Base-by-base conservation (phyloP, 2,113 vertebrate species). In the Vidua macroura region DNA sequence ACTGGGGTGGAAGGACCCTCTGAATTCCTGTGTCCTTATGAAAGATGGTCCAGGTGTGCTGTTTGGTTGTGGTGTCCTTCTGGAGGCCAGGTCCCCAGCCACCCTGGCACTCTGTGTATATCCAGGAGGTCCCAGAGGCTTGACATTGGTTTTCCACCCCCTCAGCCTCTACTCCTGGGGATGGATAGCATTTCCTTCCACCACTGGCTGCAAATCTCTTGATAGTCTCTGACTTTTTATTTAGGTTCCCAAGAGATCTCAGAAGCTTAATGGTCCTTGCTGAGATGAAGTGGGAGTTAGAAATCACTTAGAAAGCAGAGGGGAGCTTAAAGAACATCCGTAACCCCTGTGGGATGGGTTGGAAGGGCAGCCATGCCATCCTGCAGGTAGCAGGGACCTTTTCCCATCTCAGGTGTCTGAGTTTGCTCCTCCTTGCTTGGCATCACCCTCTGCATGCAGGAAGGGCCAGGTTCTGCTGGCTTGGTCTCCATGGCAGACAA, bases 1-100 rank as follows among this genome's bases (percentile, higher is more conserved):
- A 89, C 39, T 77, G 70, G 74, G 83, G 52, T 92, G 27, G 74
- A 75, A 81, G 70, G 85, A 94, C 89, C 77, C 80, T 73, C 82
- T 93, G 87, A 53, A 81, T 93, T 91, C 60, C 70, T 13, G 1
- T 53, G 77, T 77, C 90, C 64, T 52, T 75, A 69, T 86, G 80
- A 92, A 73, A 66, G 67, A 72, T 69, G 68, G 23, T 53, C 31
- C 44, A 51, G 70, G 31, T 5, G 6, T 35, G 52, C 22, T 78
- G 43, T 69, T 62, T 35, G 60, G 44, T 53, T 58, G 1, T 0
- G 1, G 37, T 3, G 6, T 52, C 84, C 43, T 51, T 49, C 70
- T 68, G 59, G 56, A 58, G 48, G 55, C 55, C 79, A 46, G 28
- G 41, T 85, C 62, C 73, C 25, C 46, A 27, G n/a, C 33, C 79